Base-by-base conservation (phyloP, 2,113 vertebrate species). In the Lagopus muta region DNA sequence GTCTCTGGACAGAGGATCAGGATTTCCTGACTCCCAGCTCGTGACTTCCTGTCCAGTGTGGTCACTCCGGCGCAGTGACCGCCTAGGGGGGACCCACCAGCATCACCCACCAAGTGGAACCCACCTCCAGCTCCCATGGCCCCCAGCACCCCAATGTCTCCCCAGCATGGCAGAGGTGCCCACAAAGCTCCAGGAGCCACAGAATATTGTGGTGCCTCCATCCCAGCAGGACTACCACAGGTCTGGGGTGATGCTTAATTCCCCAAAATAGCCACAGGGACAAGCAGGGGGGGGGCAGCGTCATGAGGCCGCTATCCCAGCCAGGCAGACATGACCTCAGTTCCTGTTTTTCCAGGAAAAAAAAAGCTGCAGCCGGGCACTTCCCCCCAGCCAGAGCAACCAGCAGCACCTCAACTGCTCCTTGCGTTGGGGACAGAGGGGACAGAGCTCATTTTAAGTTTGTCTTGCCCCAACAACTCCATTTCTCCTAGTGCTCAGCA, bases 301-400 rank as follows among this genome's bases (percentile, higher is more conserved):
- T 2, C 61, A 40, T 27, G 38, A 0, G 50, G 76, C 88, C n/a
- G 81, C 40, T 42, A n/a, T 74, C 69, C 50, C 48, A 0, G 12
- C 47, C 12, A 1, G 66, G 74, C 87, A 96, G 94, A 96, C 94
- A 71, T 95, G 94, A 96, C 88, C 90, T 96, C 96, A 95, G 93
- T 95, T 95, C 94, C 93, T 96, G 94, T 96, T 96, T 95, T 77
- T 74, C 36, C 55, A 27, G 38, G 61, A 54, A 66, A 73, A 42
- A 42, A 28, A 27, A 34, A 60, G 1, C 74, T 72, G 43, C 58
- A 50, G 62, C 27, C 4, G 2, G 2, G 28, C 0, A 0, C 32
- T 61, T 82, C 50, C 21, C 21, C 69, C 50, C 20, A 0, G 0
- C 34, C 13, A 20, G 48, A 86, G 43, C 45, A 55, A 48, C 71